Conservation (phyloP, 2,888 invertebrate genomes). For the Thereva nobilitata region DNA sequence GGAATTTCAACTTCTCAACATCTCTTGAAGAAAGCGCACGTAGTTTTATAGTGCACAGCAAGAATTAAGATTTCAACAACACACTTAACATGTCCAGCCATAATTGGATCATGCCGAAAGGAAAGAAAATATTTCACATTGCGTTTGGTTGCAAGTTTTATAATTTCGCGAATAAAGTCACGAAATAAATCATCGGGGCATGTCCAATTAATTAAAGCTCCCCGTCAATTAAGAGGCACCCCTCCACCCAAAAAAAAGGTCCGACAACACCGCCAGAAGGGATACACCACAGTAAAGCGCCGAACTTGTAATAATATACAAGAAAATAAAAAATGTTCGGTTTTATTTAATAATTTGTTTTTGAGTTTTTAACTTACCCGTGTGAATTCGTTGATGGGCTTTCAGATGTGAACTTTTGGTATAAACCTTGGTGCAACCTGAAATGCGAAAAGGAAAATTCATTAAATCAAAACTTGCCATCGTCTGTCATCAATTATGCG, state of each 20-base stretch:
- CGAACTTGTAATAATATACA: too few relatives aligned
- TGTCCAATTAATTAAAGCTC: constrained; percentile 44
- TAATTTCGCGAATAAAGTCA: constrained; percentile 35
- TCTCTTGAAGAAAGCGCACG: constrained; percentile 23
- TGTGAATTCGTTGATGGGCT: constrained; percentile 97
- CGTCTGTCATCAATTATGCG: constrained; percentile 30
- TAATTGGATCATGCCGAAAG: constrained; percentile 34
- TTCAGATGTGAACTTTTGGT: constrained; percentile 97
- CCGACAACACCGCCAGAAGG: constrained; percentile 13
- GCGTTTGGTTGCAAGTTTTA: constrained; percentile 7
- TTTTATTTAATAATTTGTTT: too few relatives aligned
- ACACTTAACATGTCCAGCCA: constrained; percentile 16
- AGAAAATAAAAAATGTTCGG: too few relatives aligned
- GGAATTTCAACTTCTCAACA: constrained; percentile 1
- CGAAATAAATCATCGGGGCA: constrained; percentile 45
- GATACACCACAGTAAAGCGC: constrained; percentile 1
- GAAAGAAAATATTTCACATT: constrained; percentile 21
- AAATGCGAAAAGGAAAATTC: constrained; percentile 29
- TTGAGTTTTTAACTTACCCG: constrained; percentile 68
- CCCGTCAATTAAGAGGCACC: constrained; percentile 23
- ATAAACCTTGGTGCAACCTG: constrained; percentile 96
- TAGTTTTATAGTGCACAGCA: neutral
- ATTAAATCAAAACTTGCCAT: constrained; percentile 31
- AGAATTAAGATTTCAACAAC: constrained; percentile 29
- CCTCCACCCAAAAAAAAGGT: constrained; percentile 10